These are phyloP conservation scores for Magallana nippona DNA, from an alignment of 2,888 invertebrate species.

Conservation along the genomic window DNA sequence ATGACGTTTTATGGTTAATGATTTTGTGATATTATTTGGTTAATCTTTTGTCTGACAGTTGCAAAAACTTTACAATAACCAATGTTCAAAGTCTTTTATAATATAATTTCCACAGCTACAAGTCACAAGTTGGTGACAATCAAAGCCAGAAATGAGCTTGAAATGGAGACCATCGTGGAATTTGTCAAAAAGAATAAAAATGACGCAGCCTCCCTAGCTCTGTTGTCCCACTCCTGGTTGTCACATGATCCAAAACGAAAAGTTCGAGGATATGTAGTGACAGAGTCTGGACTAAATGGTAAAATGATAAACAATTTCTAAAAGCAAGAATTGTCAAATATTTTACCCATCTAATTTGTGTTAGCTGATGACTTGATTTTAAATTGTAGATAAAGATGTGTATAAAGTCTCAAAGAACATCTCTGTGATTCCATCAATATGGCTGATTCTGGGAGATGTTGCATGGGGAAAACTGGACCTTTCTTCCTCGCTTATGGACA, in stretches of 20 bases:
- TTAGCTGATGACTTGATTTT: not conserved
- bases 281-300: conserved; percentile 54
- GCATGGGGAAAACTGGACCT: conserved; percentile 47
- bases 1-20: too few relatives aligned
- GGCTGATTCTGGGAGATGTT: conserved; percentile 58
- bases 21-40: not conserved
- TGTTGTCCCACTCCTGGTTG: conserved; percentile 57
- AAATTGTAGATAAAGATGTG: not conserved
- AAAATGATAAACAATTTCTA: not conserved
- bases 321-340: not conserved
- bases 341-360: not conserved
- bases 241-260: conserved; percentile 57
- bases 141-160: conserved; percentile 53
- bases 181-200: conserved; percentile 57
- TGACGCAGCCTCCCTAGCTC: conserved; percentile 50
- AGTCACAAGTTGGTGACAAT: conserved; percentile 51
- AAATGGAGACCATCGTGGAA: conserved; percentile 50
- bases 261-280: conserved; percentile 58
- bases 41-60: not conserved
- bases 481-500: conserved; percentile 53
- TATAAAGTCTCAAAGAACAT: not conserved
- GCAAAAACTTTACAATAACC: too few relatives aligned
- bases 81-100: too few relatives aligned
- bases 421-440: conserved; percentile 38
- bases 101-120: too few relatives aligned